Base-by-base conservation (phyloP, 2,888 invertebrate species). In the Brenthis daphne region DNA sequence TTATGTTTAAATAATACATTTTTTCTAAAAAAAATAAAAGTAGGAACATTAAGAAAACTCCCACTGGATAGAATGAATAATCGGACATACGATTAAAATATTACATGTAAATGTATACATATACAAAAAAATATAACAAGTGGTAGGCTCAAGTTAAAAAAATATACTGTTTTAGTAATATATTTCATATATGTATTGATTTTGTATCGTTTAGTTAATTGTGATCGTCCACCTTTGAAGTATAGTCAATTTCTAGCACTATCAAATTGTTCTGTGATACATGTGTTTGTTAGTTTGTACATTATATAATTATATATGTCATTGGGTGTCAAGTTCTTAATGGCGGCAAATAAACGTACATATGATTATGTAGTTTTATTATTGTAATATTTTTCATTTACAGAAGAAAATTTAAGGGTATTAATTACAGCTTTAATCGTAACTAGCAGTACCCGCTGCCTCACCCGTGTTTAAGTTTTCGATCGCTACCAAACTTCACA, bases 241-340 rank as follows among this genome's bases (percentile, higher is more conserved):
- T 85, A 83, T 86, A 84, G 92, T 92, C 90, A 92, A 92, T 92
- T 92, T 90, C 82, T 86, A 88, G 88, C 86, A 89, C 90, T 90
- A 90, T 91, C 90, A 89, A 89, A 89, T 87, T 89, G 84, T 90
- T 90, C 90, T 91, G 91, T 92, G 92, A 92, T 92, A 90, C 80
- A 88, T 89, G 85, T 86, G 83, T 90, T 89, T 90, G 82, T 89
- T 87, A 87, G 82, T 88, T 89, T 76, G 71, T 73, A 75, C 69
- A 63, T 65, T 71, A 57, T 68, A 68, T 57, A 57, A 63, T 33
- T 56, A 67, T 76, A 43, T 84, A 84, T 87, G 89, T 90, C 87
- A 88, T 88, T 88, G 84, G 82, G 79, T 91, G 88, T 91, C 82
- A 83, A 79, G 82, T 85, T 87, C 85, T 85, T 84, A 84, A 85